These are phyloP conservation scores for Altica lythri DNA, from an alignment of 2,888 invertebrate genomes.

Conservation along the genomic window DNA sequence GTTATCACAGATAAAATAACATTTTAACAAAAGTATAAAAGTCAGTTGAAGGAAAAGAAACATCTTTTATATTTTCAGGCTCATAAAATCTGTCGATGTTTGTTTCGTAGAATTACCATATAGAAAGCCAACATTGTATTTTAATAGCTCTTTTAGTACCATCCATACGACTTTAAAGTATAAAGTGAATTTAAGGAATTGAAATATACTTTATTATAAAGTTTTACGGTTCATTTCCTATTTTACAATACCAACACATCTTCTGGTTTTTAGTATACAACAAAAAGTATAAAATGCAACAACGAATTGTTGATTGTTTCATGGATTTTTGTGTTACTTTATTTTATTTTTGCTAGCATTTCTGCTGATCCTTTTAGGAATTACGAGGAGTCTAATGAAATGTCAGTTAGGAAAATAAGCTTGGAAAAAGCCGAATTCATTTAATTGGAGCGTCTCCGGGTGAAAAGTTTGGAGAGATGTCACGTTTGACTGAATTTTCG, in stretches of 20 bases:
- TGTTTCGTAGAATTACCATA: slow-evolving; percentile 4
- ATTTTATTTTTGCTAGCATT: background rate
- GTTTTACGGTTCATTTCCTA: slow-evolving; percentile 11
- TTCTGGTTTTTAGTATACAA: background rate
- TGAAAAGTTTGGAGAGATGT: slow-evolving; percentile 14
- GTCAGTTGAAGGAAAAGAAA: no score
- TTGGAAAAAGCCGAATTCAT: slow-evolving; percentile 14
- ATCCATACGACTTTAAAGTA: background rate
- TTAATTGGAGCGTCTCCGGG: slow-evolving; percentile 21
- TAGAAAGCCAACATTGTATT: slow-evolving; percentile 5
- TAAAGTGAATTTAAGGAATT: slow-evolving; percentile 7
- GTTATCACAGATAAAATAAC: no score
- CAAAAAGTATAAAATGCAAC: slow-evolving; percentile 4
- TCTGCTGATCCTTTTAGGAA: slow-evolving; percentile 12
- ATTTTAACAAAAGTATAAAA: no score
- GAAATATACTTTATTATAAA: slow-evolving; percentile 17
- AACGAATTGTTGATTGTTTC: background rate
- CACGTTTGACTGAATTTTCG: slow-evolving; percentile 14
- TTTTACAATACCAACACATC: slow-evolving; percentile 3
- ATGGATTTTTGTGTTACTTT: background rate
- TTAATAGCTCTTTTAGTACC: slow-evolving; percentile 6
- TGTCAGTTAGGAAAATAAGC: slow-evolving; percentile 22
- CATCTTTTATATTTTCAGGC: background rate
- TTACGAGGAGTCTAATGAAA: slow-evolving; percentile 14
- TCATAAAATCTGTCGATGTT: slow-evolving; percentile 1